Evolutionary conservation across 2,797 vertebrate species (phyloP).

Genomic region (Sebastes hubbsi): DNA sequence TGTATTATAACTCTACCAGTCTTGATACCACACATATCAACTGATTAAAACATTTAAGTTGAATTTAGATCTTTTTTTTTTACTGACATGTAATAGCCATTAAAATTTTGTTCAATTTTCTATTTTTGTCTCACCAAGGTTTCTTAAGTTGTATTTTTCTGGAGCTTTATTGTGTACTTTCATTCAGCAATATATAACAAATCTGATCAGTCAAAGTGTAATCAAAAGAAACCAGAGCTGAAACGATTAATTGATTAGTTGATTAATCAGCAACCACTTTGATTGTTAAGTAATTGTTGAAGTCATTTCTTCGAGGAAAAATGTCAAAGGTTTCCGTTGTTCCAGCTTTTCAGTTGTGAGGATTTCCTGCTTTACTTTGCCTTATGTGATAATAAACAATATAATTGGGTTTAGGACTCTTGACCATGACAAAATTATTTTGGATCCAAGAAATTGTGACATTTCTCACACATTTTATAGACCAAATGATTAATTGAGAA

Average conservation of each 20-base stretch:
- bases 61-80: conserved; percentile 2
- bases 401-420: neutral
- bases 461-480: neutral
- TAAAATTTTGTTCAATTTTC: conserved; percentile 2
- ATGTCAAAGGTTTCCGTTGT: neutral
- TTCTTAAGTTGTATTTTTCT: neutral
- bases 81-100: neutral
- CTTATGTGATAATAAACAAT: neutral
- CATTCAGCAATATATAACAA: neutral
- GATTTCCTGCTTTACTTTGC: neutral
- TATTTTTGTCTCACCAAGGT: conserved; percentile 12
- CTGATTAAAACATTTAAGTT: conserved; percentile 2
- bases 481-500: neutral
- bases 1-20: neutral
- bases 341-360: neutral
- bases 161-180: neutral
- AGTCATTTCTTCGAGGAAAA: too few relatives aligned
- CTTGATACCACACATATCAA: conserved; percentile 14
- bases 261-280: neutral
- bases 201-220: neutral
- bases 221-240: neutral
- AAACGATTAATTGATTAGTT: neutral
- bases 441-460: neutral
- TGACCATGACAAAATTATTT: neutral
- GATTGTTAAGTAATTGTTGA: too few relatives aligned